phyloP scores from a whole-genome alignment of 2,888 invertebrate genomes.

The Sycophila texana region DNA sequence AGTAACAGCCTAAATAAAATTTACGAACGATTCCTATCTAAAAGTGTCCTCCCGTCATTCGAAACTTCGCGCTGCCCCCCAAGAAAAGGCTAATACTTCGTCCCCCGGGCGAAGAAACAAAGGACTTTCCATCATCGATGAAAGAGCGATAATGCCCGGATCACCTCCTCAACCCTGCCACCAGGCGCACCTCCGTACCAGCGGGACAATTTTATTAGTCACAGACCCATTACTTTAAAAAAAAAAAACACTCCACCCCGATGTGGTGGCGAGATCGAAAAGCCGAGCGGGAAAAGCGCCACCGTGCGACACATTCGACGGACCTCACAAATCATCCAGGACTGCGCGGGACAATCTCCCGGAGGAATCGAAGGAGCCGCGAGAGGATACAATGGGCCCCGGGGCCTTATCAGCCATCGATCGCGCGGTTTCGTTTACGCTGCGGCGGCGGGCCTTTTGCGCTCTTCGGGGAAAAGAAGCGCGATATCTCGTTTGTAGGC shows the following conservation, averaged over 20 bases:
- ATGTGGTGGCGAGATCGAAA: slow-evolving; percentile 6
- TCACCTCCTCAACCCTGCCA: not conserved
- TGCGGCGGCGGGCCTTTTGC: not conserved
- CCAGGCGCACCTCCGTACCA: not conserved
- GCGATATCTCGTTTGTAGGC: slow-evolving; percentile 35
- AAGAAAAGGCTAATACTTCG: too few species aligned
- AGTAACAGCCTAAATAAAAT: too few species aligned
- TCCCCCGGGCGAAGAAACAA: too few species aligned
- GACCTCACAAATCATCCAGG: too few species aligned
- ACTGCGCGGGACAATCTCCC: too few species aligned
- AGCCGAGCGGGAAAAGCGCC: not conserved
- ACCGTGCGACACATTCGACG: not conserved
- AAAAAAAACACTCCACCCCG: slow-evolving; percentile 27
- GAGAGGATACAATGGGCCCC: not conserved
- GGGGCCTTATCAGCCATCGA: slow-evolving; percentile 30
- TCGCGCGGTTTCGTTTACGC: slow-evolving; percentile 26
- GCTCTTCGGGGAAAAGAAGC: not conserved
- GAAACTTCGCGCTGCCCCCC: too few species aligned
- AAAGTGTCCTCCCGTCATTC: too few species aligned
- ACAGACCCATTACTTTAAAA: not conserved
- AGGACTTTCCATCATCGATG: too few species aligned
- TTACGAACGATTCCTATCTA: too few species aligned
- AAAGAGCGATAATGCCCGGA: too few species aligned
- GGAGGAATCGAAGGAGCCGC: not conserved
- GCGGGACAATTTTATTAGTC: slow-evolving; percentile 40